Percentiles rank a stretch among this genome's conserved stretches.
phyloP scores from a whole-genome alignment of 2,113 vertebrate species.

The Origma solitaria region DNA sequence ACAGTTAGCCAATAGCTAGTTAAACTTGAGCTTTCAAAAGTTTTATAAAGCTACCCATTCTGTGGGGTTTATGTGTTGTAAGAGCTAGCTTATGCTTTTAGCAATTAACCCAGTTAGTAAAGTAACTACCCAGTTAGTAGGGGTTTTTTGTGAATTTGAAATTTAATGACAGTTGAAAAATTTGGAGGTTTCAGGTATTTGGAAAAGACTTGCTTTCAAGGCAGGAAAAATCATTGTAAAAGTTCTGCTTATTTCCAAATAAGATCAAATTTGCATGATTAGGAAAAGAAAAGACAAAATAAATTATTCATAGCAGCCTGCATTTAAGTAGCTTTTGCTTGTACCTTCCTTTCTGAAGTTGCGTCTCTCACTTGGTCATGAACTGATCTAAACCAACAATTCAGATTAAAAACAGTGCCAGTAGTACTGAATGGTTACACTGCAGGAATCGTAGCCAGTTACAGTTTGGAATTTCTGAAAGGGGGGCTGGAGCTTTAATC shows the following conservation, averaged over 20 bases:
- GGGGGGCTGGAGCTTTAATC: not conserved
- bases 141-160: not conserved
- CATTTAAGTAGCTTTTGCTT: not conserved
- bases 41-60: not conserved
- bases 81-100: not conserved
- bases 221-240: not conserved
- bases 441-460: slow-evolving; percentile 6
- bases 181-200: not conserved
- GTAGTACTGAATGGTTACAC: slow-evolving; percentile 7
- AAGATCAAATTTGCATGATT: not conserved
- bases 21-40: not conserved
- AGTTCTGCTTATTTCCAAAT: not conserved
- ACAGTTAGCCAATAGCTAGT: not conserved
- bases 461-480: slow-evolving; percentile 34
- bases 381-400: not conserved
- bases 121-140: not conserved
- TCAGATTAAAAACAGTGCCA: not conserved
- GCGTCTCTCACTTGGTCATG: not conserved
- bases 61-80: not conserved
- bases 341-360: not conserved
- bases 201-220: not conserved
- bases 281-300: not conserved
- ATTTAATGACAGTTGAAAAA: not conserved
- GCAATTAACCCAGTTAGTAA: not conserved
- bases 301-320: not conserved